Evolutionary conservation across 2,113 vertebrate species (phyloP), one percentile per base, ranked within the genome.

Genomic region (Ptychochromis oligacanthus): DNA sequence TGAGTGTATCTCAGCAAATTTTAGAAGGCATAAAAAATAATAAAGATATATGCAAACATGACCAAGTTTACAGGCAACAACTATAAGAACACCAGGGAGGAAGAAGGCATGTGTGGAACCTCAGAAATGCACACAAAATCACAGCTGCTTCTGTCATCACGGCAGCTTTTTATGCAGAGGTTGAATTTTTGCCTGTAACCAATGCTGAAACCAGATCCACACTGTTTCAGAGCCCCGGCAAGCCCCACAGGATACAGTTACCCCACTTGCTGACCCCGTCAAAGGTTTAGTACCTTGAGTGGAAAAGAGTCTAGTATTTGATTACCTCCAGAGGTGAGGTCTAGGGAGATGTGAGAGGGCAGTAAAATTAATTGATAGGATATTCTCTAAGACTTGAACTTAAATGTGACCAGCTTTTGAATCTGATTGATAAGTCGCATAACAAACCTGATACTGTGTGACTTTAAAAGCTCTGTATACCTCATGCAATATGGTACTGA

Each of bases 121-220:
- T 65, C 81, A 81, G 46, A 56, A 46, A 61, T 40, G 78, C 58
- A 38, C 57, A 54, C 74, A 77, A 75, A 83, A 28, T 82, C 77
- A 65, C 91, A 91, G 91, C 92, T 90, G 89, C 75, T 62, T 88
- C 91, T 89, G 82, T 91, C 88, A 80, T 89, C 89, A 57, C 31
- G 5, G 58, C 76, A 17, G 74, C 61, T 31, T 64, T 86, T 74
- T 70, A 79, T 87, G 85, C 90, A 91, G 92, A 90, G 91, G 90
- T 80, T 89, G 81, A 86, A 79, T 84, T 83, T 90, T 61, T 85
- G 79, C 58, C 38, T 67, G 88, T 80, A 92, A 93, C 90, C 82
- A 65, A 87, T 93, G 62, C 83, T 87, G 93, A 93, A 93, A 95
- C 87, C 82, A 91, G 86, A 94, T 62, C 92, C 80, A 59, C 81